Conservation (phyloP, 2,888 invertebrate species). For the Abrostola triplasia region DNA sequence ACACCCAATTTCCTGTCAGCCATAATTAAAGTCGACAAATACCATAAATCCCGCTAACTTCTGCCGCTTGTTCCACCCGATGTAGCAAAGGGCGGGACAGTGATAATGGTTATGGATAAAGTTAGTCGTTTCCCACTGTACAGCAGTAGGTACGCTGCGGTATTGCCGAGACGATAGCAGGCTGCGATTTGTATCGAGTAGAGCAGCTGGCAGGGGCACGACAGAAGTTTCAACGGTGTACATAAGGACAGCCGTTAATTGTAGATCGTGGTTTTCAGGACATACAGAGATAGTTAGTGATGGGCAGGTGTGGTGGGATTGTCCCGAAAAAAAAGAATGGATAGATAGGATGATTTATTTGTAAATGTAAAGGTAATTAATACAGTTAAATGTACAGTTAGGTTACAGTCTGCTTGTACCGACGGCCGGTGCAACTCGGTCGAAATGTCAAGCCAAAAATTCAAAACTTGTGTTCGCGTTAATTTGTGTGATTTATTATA, state of each 20-base stretch:
- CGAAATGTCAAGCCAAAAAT: too few species aligned
- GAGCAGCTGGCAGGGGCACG: slow-evolving; percentile 14
- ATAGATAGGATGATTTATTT: too few species aligned
- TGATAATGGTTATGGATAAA: slow-evolving; percentile 86
- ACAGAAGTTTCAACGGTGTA: slow-evolving; percentile 16
- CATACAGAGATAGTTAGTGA: too few species aligned
- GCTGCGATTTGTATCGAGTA: slow-evolving; percentile 66
- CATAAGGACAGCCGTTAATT: background rate
- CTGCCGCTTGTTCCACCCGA: slow-evolving; percentile 60
- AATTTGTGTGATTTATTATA: too few species aligned
- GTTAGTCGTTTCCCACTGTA: slow-evolving; percentile 75
- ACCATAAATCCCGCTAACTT: slow-evolving; percentile 28
- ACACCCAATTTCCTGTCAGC: slow-evolving; percentile 3
- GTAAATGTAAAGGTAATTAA: too few species aligned
- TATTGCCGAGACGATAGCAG: slow-evolving; percentile 53
- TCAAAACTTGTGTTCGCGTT: too few species aligned
- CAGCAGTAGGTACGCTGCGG: slow-evolving; percentile 69
- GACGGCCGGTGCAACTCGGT: too few species aligned
- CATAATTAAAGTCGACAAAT: slow-evolving; percentile 1
- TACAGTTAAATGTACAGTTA: too few species aligned
- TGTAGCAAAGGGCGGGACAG: slow-evolving; percentile 75
- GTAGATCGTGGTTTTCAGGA: too few species aligned
- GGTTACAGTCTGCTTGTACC: too few species aligned
- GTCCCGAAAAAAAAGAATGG: too few species aligned
- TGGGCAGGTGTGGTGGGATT: too few species aligned